Evolutionary conservation across 2,888 invertebrate species (phyloP).

Genomic region (Dastarcus helophoroides): DNA sequence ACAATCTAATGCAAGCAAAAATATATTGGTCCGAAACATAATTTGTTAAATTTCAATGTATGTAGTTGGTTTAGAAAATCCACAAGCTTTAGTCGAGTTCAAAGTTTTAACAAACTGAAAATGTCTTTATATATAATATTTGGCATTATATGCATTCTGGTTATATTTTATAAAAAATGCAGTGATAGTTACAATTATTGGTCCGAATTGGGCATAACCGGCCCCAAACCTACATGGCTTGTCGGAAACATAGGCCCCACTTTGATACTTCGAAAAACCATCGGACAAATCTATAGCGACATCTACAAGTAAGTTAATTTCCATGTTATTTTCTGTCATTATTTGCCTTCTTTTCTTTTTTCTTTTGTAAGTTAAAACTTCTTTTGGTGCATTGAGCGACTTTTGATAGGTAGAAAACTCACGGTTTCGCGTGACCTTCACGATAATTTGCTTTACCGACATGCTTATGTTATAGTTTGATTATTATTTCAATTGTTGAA

Average conservation of each 20-base stretch:
- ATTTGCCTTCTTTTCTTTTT: not conserved
- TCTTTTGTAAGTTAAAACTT: conserved; percentile 2
- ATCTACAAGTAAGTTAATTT: conserved; percentile 13
- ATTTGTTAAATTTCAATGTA: too few species aligned
- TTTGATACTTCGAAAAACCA: conserved; percentile 9
- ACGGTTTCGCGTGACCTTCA: conserved; percentile 24
- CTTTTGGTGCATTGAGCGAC: conserved; percentile 22
- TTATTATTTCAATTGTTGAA: too few species aligned
- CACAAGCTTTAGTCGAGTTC: too few species aligned
- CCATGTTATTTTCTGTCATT: too few species aligned
- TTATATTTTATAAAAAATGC: too few species aligned
- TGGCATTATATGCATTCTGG: too few species aligned
- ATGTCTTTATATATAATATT: too few species aligned
- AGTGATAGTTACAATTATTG: conserved; percentile 12
- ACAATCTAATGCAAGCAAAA: too few species aligned
- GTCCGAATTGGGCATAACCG: conserved; percentile 11
- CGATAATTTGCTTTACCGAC: conserved; percentile 27
- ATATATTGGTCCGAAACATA: too few species aligned
- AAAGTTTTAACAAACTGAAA: too few species aligned
- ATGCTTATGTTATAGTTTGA: too few species aligned
- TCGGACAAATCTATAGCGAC: conserved; percentile 10
- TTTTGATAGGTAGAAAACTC: conserved; percentile 24
- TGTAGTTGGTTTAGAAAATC: too few species aligned
- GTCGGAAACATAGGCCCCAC: conserved; percentile 14
- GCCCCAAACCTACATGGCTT: conserved; percentile 11